These are phyloP conservation scores for Cistogaster globosa DNA, from an alignment of 2,888 invertebrate genomes.

Conservation along the genomic window DNA sequence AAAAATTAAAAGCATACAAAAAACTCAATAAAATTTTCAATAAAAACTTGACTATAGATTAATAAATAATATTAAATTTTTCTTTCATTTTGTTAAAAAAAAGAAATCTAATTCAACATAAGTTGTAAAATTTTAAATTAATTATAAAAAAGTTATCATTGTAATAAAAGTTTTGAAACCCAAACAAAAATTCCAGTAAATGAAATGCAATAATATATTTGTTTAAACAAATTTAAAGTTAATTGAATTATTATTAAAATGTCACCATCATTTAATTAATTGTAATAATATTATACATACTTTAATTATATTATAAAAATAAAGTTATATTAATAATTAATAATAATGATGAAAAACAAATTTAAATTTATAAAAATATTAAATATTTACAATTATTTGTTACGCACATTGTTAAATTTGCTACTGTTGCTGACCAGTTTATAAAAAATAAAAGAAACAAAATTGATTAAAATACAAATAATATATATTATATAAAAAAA, in stretches of 20 bases:
- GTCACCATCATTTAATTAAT: constrained; percentile 64
- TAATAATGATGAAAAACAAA: constrained; percentile 67
- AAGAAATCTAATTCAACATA: constrained; percentile 70
- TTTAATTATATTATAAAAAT: constrained; percentile 63
- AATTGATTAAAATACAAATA: constrained; percentile 84
- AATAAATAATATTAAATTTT: constrained; percentile 48
- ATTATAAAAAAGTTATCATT: constrained; percentile 64
- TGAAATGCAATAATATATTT: constrained; percentile 72
- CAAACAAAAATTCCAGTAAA: constrained; percentile 40
- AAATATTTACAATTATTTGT: constrained; percentile 82
- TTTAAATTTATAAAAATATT: constrained; percentile 71
- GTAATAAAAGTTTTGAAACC: constrained; percentile 67
- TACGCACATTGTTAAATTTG: constrained; percentile 83
- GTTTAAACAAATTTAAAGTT: constrained; percentile 70
- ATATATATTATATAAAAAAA: constrained; percentile 77
- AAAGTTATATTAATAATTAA: constrained; percentile 72
- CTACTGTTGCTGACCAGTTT: constrained; percentile 83
- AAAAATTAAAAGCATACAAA: constrained; percentile 36
- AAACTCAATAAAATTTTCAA: constrained; percentile 43
- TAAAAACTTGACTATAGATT: constrained; percentile 39
- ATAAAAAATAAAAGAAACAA: constrained; percentile 75
- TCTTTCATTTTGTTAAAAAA: constrained; percentile 49
- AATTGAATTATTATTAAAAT: constrained; percentile 66
- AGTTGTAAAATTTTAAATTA: constrained; percentile 78
- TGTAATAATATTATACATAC: constrained; percentile 71